Evolutionary conservation across 1,140 invertebrate species (phyloP).

Genomic region (Drosophila leontia): DNA sequence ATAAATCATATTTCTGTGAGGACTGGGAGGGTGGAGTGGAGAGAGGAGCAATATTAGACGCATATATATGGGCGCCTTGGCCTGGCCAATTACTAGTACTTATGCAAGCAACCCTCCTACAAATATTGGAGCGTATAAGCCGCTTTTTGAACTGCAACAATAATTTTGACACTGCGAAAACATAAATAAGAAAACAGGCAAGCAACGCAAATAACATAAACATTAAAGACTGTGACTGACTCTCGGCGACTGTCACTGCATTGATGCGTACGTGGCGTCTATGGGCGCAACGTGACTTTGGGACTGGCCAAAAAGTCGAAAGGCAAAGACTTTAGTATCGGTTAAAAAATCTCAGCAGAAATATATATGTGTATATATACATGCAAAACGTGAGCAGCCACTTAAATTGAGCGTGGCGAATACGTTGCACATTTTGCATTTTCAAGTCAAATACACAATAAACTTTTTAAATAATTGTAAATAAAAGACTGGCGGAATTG

Average conservation of each 20-base stretch:
- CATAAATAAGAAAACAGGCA: conserved; percentile 53
- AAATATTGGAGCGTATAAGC: conserved; percentile 26
- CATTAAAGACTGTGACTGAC: conserved; percentile 43
- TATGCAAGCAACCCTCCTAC: conserved; percentile 8
- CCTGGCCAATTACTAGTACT: conserved; percentile 56
- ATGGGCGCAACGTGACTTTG: conserved; percentile 63
- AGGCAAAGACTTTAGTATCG: conserved; percentile 32
- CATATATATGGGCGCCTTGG: conserved; percentile 43
- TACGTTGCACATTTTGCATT: conserved; percentile 51
- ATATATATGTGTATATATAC: conserved; percentile 2
- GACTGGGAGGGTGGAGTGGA: background rate
- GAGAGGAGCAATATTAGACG: background rate
- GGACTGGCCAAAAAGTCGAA: conserved; percentile 18
- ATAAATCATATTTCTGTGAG: conserved; percentile 59
- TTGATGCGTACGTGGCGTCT: conserved; percentile 60
- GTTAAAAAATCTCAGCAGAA: conserved; percentile 48
- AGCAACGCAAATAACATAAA: conserved; percentile 36
- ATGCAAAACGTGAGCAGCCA: conserved; percentile 68
- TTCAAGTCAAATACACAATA: conserved; percentile 14
- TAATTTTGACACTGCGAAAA: conserved; percentile 39
- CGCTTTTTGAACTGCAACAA: conserved; percentile 43
- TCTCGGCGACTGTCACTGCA: conserved; percentile 24
- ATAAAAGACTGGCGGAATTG: background rate
- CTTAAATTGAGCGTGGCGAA: conserved; percentile 54
- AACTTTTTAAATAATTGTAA: conserved; percentile 32